These are phyloP conservation scores for Busseola fusca DNA, from an alignment of 2,888 invertebrate genomes.

Conservation along the genomic window DNA sequence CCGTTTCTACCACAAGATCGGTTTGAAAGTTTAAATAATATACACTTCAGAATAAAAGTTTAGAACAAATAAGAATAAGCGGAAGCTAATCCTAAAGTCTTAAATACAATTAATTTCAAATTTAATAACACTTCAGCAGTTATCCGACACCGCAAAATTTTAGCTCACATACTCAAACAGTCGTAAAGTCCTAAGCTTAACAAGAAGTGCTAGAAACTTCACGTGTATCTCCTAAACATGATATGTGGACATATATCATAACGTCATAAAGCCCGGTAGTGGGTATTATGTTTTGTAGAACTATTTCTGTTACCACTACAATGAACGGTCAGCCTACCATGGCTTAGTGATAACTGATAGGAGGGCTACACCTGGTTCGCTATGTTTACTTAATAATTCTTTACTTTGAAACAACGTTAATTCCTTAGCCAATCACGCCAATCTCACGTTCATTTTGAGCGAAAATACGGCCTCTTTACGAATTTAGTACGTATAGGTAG, in stretches of 20 bases:
- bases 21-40: slow-evolving; percentile 17
- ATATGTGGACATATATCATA: slow-evolving; percentile 33
- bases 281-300: neutral
- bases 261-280: slow-evolving; percentile 5
- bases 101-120: slow-evolving; percentile 52
- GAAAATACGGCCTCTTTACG: neutral
- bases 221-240: slow-evolving; percentile 58
- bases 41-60: slow-evolving; percentile 11
- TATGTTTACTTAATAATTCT: neutral
- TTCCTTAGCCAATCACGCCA: too few species aligned
- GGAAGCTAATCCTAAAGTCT: slow-evolving; percentile 20
- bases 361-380: neutral
- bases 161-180: slow-evolving; percentile 42
- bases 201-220: slow-evolving; percentile 37
- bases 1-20: slow-evolving; percentile 2
- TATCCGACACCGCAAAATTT: slow-evolving; percentile 42
- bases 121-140: slow-evolving; percentile 50
- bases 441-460: neutral
- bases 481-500: neutral
- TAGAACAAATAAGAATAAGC: slow-evolving; percentile 18
- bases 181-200: slow-evolving; percentile 44
- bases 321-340: neutral
- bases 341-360: neutral
- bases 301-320: neutral
- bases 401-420: neutral